phyloP scores from a whole-genome alignment of 2,888 invertebrate species.

The Anoplius nigerrimus region DNA sequence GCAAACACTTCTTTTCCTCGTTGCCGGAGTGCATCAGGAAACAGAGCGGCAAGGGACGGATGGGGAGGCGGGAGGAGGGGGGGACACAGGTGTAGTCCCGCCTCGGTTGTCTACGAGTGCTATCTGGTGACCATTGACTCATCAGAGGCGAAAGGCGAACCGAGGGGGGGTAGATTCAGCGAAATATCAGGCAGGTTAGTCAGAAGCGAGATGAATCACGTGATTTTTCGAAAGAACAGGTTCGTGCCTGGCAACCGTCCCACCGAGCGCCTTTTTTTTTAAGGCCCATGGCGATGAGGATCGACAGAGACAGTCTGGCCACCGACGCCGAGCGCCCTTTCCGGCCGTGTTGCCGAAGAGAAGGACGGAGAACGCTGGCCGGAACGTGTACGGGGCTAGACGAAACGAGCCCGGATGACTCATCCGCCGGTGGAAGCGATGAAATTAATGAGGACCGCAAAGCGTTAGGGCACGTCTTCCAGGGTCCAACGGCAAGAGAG shows the following conservation, averaged over 20 bases:
- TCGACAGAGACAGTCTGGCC: background rate
- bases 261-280: constrained; percentile 40
- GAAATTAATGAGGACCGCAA: no score
- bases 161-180: constrained; percentile 43
- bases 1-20: no score
- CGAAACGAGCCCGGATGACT: constrained; percentile 1
- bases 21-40: no score
- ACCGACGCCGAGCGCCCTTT: background rate
- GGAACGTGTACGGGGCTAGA: background rate
- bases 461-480: no score
- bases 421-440: constrained; percentile 20
- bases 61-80: background rate
- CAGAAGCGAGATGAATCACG: constrained; percentile 66
- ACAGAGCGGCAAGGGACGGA: no score
- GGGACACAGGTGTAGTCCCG: constrained; percentile 2
- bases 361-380: background rate
- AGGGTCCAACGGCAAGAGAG: no score
- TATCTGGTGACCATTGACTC: constrained; percentile 58
- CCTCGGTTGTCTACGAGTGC: constrained; percentile 9
- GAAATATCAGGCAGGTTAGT: constrained; percentile 60
- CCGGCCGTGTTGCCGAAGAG: no score
- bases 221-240: constrained; percentile 63
- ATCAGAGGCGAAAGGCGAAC: constrained; percentile 57
- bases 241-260: constrained; percentile 55
- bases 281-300: constrained; percentile 15